Evolutionary conservation across 1,140 invertebrate species (phyloP), one percentile per base, ranked within the genome.

Genomic region (Caenorhabditis brenneri): DNA sequence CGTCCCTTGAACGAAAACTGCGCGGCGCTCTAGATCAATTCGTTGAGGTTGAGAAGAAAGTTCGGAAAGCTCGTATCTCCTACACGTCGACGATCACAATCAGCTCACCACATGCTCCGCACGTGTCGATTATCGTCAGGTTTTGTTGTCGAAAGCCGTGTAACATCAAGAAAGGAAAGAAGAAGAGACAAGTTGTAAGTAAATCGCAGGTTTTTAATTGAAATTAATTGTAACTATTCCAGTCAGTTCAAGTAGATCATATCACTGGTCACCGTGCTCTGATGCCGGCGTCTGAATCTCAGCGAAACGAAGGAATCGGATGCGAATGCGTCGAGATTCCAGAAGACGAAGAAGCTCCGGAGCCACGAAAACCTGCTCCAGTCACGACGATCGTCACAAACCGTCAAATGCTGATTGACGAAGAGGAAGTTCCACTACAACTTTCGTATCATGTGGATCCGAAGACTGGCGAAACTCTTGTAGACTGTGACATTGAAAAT

Each of bases 271-370:
- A 65, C 31, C 36, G 36, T 19, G 33, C 65, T 24, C 6, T 6
- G 2, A 74, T 46, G 36, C 29, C 65, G 3, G 19, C 36, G 7
- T n/a, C 36, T 1, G 22, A 74, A 2, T n/a, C n/a, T n/a, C 15
- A 42, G 15, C 65, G 12, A 7, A 22, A 42, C 65, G 65, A 42
- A 7, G 65, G 36, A 22, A 4, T 42, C n/a, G 36, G 6, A 9
- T 74, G 65, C n/a, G 65, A 74, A 74, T 74, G 65, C 36, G 33
- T 74, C 0, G 65, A 42, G 24, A 33, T 65, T 65, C 58, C 31
- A 33, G 31, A 29, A 19, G 58, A 65, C 19, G 31, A 65, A n/a
- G 31, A 33, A 65, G 16, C 58, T 12, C 29, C 65, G 7, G 53
- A 33, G n/a, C 27, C 65, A 12, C 12, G 31, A 0, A 33, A 65